These are phyloP conservation scores for Sycophila sp. DNA, from an alignment of 1,140 invertebrate species.

Conservation along the genomic window DNA sequence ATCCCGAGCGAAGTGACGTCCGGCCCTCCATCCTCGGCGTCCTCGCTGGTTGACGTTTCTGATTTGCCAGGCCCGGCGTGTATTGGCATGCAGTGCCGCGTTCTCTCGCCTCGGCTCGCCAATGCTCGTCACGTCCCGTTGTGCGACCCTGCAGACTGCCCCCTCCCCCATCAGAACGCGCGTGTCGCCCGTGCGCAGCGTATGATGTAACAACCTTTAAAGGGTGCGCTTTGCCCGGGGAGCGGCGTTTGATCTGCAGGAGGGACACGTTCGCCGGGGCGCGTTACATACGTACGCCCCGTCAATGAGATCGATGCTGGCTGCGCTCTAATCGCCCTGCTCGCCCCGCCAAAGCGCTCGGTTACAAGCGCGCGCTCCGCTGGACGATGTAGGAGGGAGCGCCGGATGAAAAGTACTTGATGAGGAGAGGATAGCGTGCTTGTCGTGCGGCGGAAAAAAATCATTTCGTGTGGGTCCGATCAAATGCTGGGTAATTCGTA, in stretches of 20 bases:
- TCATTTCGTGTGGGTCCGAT: too few relatives aligned
- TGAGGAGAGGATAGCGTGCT: too few relatives aligned
- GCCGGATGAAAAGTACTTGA: too few relatives aligned
- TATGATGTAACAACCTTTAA: constrained; percentile 33
- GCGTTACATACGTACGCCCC: neutral
- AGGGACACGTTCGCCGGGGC: neutral
- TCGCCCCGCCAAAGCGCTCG: too few relatives aligned
- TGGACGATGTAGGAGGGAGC: too few relatives aligned
- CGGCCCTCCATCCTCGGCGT: neutral
- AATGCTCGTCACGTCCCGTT: constrained; percentile 25
- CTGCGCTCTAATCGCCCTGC: too few relatives aligned
- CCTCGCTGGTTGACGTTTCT: constrained; percentile 20
- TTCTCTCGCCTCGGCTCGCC: neutral
- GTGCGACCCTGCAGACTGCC: neutral
- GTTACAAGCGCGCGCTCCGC: too few relatives aligned
- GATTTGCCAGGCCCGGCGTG: constrained; percentile 4
- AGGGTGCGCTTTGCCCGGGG: neutral
- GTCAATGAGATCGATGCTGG: neutral
- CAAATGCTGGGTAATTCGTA: too few relatives aligned
- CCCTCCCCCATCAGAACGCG: neutral
- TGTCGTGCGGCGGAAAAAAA: too few relatives aligned
- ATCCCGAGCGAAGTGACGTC: constrained; percentile 23
- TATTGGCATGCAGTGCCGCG: constrained; percentile 20
- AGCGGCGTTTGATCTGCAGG: constrained; percentile 24
- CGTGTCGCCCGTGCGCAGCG: neutral